Percentiles rank a stretch among this genome's conserved stretches.
These are phyloP conservation scores for Phycodurus eques DNA, from an alignment of 2,113 vertebrate genomes.

Conservation along the genomic window DNA sequence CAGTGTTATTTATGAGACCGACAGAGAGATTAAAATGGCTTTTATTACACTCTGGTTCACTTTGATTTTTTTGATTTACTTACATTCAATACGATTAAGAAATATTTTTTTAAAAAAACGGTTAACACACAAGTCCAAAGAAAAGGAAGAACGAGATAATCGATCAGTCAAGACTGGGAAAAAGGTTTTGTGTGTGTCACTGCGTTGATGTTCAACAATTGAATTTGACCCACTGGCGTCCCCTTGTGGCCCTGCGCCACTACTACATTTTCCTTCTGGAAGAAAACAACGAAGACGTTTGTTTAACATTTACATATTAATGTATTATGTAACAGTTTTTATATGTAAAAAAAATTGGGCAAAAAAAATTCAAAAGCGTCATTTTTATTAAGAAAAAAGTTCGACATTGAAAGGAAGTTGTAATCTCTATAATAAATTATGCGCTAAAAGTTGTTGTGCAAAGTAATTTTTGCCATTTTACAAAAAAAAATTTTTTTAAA, in stretches of 20 bases:
- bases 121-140: neutral
- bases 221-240: neutral
- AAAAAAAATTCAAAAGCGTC: too few species aligned
- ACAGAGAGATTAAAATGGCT: neutral
- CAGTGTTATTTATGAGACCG: constrained; percentile 4
- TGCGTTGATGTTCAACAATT: neutral
- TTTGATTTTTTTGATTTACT: neutral
- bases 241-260: neutral
- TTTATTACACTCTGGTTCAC: neutral
- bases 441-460: too few species aligned
- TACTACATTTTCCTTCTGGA: neutral
- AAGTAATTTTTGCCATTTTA: too few species aligned
- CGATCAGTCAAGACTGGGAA: too few species aligned
- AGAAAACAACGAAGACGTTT: neutral
- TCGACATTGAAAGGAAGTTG: too few species aligned
- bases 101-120: too few species aligned
- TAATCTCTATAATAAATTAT: too few species aligned
- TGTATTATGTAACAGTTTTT: too few species aligned
- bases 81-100: neutral
- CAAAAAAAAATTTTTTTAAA: too few species aligned
- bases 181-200: neutral
- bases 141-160: neutral
- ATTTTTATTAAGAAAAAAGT: too few species aligned
- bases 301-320: too few species aligned
- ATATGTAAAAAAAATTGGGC: too few species aligned